Base-by-base conservation (phyloP, 2,113 vertebrate genomes). In the Nannobrachium achirus region DNA sequence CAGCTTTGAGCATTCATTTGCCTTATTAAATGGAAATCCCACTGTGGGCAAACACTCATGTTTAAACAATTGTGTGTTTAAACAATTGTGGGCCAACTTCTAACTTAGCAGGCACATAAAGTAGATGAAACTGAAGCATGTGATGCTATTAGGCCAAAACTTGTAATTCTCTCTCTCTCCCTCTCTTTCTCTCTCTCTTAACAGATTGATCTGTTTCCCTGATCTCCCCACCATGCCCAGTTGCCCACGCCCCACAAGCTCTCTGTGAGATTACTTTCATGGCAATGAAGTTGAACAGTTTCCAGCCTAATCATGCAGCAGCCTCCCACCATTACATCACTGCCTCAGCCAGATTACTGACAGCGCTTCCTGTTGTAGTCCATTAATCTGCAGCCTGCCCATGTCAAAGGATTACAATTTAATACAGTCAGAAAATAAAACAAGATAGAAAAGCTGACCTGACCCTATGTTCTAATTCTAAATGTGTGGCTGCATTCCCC, bases 321-420 rank as follows among this genome's bases (percentile, higher is more conserved):
- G 41, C 41, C 41, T 44, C 41, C 42, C 45, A 48, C 14, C 45
- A 48, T n/a, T 10, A 57, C 53, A 57, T 57, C 55, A 51, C 49
- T 15, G 10, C 8, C 4, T 8, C n/a, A 8, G 49, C 33, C 53
- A 72, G 56, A 71, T 77, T 60, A 77, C 46, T 1, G 0, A 50
- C 59, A 60, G 71, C 72, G 81, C 63, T 52, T 75, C 42, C 76
- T 40, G 4, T 7, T 4, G 48, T 3, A 14, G 80, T 88, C 85
- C 85, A 84, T 71, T 60, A 50, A 74, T 76, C 63, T 63, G 20
- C 33, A 63, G 42, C 68, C 33, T 60, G 42, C 68, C 63, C 76
- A 76, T 16, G 51, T 78, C 16, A 45, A 42, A 65, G 75, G 83
- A 81, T 86, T 81, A 82, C 74, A 48, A 44, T 53, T 48, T 19